Evolutionary conservation across 2,797 vertebrate genomes (phyloP), one percentile per base, ranked within the genome.

Genomic region (Intellagama lesueurii): DNA sequence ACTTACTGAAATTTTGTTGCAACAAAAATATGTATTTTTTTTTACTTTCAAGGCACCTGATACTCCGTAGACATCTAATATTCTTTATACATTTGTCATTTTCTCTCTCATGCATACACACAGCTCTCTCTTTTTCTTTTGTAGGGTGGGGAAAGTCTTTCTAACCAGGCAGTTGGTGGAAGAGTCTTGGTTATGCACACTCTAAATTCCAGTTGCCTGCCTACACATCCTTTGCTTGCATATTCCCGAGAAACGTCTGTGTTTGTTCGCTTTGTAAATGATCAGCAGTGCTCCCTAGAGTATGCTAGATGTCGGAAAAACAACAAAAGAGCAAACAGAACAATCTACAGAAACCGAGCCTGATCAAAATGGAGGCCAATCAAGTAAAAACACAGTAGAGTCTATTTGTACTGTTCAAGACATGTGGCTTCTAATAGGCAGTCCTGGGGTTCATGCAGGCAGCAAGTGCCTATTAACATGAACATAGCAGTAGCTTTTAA

Each of bases 231-330:
- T 76, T 81, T 76, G 60, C 47, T 85, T 69, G 32, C 52, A 32
- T 49, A 75, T 68, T 56, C 60, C 40, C 79, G 60, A 88, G 86
- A 81, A 90, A 88, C 86, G 85, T 90, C 90, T 90, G 90, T 69
- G 77, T 88, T 90, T 83, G 85, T 49, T 88, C 69, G 69, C 32
- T 81, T 88, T 85, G 75, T 40, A 87, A 85, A 75, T 32, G 82
- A 44, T 76, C 70, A 28, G 19, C 44, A 35, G 26, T 24, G 30
- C 22, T 81, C 77, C 77, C 86, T 70, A 5, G 86, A 85, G 82
- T 81, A 32, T 76, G 28, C 26, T 60, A 44, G 69, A 88, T 88
- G 86, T 66, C 73, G n/a, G 81, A 81, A 81, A 79, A 88, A 17
- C 73, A 87, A 85, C 49, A 44, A 79, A 87, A 88, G 68, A 87